These are phyloP conservation scores for Meriones unguiculatus DNA, from an alignment of 2,113 vertebrate genomes.

Conservation along the genomic window DNA sequence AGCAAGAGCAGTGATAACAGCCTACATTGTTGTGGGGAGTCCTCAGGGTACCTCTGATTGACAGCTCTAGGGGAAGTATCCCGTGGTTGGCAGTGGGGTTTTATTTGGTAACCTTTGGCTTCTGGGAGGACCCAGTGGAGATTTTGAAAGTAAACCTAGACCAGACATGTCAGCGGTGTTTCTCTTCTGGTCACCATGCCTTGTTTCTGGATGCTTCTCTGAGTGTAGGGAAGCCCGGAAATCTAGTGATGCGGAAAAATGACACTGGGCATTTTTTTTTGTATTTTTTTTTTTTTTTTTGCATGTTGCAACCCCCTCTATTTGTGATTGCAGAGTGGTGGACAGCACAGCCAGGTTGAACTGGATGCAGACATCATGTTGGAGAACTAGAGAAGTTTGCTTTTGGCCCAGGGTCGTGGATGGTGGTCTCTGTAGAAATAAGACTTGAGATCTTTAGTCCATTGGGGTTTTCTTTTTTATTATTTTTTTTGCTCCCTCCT, in stretches of 20 bases:
- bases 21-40: not conserved
- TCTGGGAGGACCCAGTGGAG: not conserved
- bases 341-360: not conserved
- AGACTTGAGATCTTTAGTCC: not conserved
- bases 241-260: not conserved
- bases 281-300: not conserved
- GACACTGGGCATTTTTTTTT: no score
- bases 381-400: not conserved
- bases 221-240: not conserved
- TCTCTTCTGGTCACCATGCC: not conserved
- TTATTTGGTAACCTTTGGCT: not conserved
- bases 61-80: not conserved
- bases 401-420: not conserved
- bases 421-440: not conserved
- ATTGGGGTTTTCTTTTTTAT: not conserved
- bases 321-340: rapidly evolving
- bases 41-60: not conserved
- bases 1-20: not conserved
- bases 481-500: not conserved
- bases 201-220: not conserved
- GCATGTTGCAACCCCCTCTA: not conserved
- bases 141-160: not conserved
- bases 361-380: not conserved
- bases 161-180: not conserved
- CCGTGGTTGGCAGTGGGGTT: not conserved